Percentiles rank a stretch among this genome's conserved stretches.
Conservation (phyloP, 2,797 vertebrate species). For the Micropoecilia bifurca region DNA sequence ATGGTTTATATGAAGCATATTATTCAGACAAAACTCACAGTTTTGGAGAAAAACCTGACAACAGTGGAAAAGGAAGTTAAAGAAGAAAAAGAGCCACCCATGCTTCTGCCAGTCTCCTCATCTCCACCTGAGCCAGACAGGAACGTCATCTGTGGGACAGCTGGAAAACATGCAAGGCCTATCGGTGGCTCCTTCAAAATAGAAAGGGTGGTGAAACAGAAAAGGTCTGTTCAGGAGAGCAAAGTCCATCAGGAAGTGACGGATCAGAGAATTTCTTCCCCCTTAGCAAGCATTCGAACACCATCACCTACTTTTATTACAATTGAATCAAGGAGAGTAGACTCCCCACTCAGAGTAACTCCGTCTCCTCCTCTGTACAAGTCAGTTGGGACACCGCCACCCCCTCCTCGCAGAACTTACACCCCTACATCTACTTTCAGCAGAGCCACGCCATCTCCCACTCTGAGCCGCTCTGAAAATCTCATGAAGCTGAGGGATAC, state of each 20-base stretch:
- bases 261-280: constrained; percentile 76
- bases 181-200: constrained; percentile 75
- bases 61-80: constrained; percentile 60
- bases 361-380: constrained; percentile 81
- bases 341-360: constrained; percentile 80
- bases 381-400: constrained; percentile 73
- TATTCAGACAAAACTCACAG: constrained; percentile 78
- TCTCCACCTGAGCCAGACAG: constrained; percentile 62
- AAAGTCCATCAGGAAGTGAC: constrained; percentile 63
- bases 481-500: constrained; percentile 86
- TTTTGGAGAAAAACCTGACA: constrained; percentile 75
- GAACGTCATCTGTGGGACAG: constrained; percentile 50
- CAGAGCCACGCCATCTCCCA: constrained; percentile 83
- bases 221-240: constrained; percentile 53
- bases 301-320: constrained; percentile 93
- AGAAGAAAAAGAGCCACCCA: constrained; percentile 33
- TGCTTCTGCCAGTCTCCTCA: constrained; percentile 10
- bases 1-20: constrained; percentile 80
- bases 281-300: constrained; percentile 82
- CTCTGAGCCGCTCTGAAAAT: constrained; percentile 86
- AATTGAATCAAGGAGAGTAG: constrained; percentile 87
- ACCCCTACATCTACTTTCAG: constrained; percentile 72
- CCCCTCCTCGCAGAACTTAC: constrained; percentile 73
- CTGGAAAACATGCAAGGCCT: constrained; percentile 78
- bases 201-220: constrained; percentile 73